These are phyloP conservation scores for Dusona sp. DNA, from an alignment of 2,888 invertebrate genomes.

Conservation along the genomic window DNA sequence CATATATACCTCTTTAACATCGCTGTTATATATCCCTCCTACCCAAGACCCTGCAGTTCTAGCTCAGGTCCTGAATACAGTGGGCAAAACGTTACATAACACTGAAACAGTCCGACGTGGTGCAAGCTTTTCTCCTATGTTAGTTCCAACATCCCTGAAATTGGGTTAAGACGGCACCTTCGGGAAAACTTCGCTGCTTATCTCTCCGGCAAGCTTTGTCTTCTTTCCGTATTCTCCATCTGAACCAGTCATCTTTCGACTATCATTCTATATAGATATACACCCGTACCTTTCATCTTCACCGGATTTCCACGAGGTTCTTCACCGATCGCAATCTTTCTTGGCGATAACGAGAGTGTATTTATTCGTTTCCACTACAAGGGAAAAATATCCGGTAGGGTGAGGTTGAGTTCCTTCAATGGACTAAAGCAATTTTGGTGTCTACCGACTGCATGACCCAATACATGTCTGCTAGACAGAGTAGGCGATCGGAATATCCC, in stretches of 20 bases:
- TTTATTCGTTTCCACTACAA: constrained; percentile 44
- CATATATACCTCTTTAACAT: constrained; percentile 50
- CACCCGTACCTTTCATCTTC: constrained; percentile 18
- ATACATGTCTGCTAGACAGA: constrained; percentile 3
- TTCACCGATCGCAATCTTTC: constrained; percentile 45
- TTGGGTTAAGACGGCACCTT: constrained; percentile 81
- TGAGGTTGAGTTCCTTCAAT: constrained; percentile 6
- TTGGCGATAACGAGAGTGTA: constrained; percentile 41
- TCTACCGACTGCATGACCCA: neutral
- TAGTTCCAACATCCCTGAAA: constrained; percentile 77
- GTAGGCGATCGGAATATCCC: neutral
- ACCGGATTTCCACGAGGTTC: neutral
- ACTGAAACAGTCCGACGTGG: constrained; percentile 20
- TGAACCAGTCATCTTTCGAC: constrained; percentile 47
- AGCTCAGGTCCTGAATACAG: constrained; percentile 45
- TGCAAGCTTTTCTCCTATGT: constrained; percentile 69
- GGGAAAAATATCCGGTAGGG: neutral
- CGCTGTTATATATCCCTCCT: constrained; percentile 28
- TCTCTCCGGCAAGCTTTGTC: constrained; percentile 70
- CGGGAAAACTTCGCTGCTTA: constrained; percentile 80
- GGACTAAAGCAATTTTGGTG: constrained; percentile 13
- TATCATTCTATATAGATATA: constrained; percentile 16
- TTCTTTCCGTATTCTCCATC: constrained; percentile 49
- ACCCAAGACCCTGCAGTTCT: constrained; percentile 11
- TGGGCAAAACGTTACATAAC: constrained; percentile 75